Conservation (phyloP, 2,888 invertebrate species). For the Acrocyrtus sp. region DNA sequence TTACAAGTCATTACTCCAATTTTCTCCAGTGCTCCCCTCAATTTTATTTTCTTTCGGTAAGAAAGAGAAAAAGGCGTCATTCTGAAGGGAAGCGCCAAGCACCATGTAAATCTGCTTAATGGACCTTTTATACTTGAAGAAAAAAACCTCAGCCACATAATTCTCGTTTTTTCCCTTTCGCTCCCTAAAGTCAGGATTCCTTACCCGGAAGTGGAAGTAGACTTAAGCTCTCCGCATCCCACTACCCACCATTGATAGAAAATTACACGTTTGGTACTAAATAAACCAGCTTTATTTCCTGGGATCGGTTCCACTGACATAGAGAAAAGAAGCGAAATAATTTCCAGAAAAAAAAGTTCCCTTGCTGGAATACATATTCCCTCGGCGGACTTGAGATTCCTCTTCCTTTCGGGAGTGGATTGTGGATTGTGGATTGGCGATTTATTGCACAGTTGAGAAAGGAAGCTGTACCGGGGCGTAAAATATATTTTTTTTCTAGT, state of each 20-base stretch:
- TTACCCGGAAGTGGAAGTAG: too few relatives aligned
- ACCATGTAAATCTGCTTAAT: slow-evolving; percentile 35
- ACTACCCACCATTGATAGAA: too few relatives aligned
- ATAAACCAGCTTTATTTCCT: slow-evolving; percentile 38
- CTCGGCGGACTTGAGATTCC: too few relatives aligned
- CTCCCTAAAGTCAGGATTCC: too few relatives aligned
- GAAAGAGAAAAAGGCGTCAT: too few relatives aligned
- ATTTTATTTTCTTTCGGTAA: too few relatives aligned
- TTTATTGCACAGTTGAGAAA: neutral
- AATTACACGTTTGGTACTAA: slow-evolving; percentile 30
- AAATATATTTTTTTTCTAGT: neutral
- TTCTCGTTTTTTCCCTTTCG: too few relatives aligned
- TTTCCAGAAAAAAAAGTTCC: neutral
- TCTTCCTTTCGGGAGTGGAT: too few relatives aligned
- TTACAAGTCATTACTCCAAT: slow-evolving; percentile 14
- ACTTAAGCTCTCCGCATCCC: too few relatives aligned
- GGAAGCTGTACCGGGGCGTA: neutral
- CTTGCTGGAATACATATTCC: neutral
- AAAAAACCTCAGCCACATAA: too few relatives aligned
- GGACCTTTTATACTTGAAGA: slow-evolving; percentile 13
- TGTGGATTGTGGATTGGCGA: neutral
- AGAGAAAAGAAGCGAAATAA: too few relatives aligned
- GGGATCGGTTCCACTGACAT: slow-evolving; percentile 35
- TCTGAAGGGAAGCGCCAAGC: neutral
- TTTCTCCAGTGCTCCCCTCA: neutral